phyloP scores from a whole-genome alignment of 2,113 vertebrate species.

The Bubo scandiacus region DNA sequence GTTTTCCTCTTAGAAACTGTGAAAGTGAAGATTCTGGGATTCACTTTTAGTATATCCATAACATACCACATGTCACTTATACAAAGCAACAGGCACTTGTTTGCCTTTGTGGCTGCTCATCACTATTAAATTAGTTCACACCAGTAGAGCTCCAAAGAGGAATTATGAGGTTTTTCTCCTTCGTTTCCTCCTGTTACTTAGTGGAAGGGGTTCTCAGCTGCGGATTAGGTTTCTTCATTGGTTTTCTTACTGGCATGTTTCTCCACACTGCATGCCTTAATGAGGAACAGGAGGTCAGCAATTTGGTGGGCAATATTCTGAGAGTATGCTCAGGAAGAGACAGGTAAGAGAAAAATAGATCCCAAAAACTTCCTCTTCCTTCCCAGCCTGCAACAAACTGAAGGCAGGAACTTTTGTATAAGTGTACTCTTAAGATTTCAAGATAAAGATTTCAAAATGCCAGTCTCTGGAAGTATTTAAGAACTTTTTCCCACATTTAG shows the following conservation, averaged over 20 bases:
- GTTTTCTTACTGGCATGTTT: neutral
- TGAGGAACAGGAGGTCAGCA: neutral
- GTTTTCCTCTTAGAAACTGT: neutral
- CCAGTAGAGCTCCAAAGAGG: constrained; percentile 39
- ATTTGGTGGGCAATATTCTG: neutral
- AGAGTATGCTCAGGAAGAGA: neutral
- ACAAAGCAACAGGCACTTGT: neutral
- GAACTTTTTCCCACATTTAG: neutral
- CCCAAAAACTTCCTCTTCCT: neutral
- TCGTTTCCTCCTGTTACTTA: constrained; percentile 9
- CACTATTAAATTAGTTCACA: constrained; percentile 50
- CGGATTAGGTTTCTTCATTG: neutral
- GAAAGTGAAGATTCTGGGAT: neutral
- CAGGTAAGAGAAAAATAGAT: neutral
- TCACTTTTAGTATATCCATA: neutral
- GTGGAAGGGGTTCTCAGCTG: constrained; percentile 9
- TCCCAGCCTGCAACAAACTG: neutral
- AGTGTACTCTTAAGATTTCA: neutral
- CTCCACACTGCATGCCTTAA: neutral
- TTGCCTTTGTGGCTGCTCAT: constrained; percentile 37
- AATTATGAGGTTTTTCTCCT: constrained; percentile 31
- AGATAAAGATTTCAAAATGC: neutral
- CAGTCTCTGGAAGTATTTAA: neutral
- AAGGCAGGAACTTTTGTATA: neutral
- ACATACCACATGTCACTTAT: neutral